Base-by-base conservation (phyloP, 2,888 invertebrate species). In the Rhogogaster chlorosoma region DNA sequence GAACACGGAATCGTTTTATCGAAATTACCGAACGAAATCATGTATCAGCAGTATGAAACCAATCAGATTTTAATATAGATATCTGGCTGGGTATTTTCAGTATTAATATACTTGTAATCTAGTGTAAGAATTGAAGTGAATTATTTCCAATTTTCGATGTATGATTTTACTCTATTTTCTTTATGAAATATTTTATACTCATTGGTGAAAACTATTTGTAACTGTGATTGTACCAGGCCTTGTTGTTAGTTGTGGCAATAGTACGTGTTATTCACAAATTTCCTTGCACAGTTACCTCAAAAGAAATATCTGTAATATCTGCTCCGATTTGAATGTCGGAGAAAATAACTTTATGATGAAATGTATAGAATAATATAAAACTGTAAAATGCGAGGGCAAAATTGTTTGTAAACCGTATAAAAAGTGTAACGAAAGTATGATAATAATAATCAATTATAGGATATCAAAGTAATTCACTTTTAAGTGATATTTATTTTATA, bases 91-190 rank as follows among this genome's bases (percentile, higher is more conserved):
- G 42, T 22, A 71, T 67, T 36, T 71, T 42, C 42, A 38, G 71
- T 71, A 71, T 36, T 71, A 71, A 71, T 71, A n/a, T 73, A 73
- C 7, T 42, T 73, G 38, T 38, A 73, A 42, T 73, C 22, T 73
- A 73, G 38, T 73, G 10, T 73, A 73, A 73, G 73, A 42, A 73
- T 22, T 42, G 22, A 53, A 53, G n/a, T 53, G 18, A n/a, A 53
- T 53, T n/a, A 73, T 73, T 42, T n/a, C n/a, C 38, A 26, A n/a
- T 42, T 73, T 73, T 73, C 26, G 38, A 73, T 73, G 73, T 42
- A 38, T 73, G 42, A 22, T 73, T 73, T 73, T 12, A 26, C 73
- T 42, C 22, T 42, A 42, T 73, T 73, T 42, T 73, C 42, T 73
- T 73, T 42, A 15, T 73, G 22, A 22, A 18, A 42, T 73, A 73